Percentiles rank a stretch among this genome's conserved stretches.
Evolutionary conservation across 2,888 invertebrate species (phyloP).

Genomic region (Pheosia gnoma): DNA sequence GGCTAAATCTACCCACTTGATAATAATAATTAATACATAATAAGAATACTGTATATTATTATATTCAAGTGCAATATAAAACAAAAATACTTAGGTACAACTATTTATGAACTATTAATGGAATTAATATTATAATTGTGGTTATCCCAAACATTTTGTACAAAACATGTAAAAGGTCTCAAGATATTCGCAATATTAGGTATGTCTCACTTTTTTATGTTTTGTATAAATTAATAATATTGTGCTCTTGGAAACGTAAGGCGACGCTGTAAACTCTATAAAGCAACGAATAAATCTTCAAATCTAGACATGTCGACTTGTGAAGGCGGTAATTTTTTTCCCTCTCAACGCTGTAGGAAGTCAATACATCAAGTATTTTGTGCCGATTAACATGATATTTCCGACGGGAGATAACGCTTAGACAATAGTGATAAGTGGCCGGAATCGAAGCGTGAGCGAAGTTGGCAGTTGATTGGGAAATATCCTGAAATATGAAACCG

Average conservation of each 20-base stretch:
- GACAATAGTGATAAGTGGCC: conserved; percentile 20
- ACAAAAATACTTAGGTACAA: no score
- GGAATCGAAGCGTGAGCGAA: neutral
- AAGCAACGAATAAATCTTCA: neutral
- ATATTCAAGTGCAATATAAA: no score
- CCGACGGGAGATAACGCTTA: conserved; percentile 26
- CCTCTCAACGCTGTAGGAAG: conserved; percentile 6
- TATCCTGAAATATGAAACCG: conserved; percentile 4
- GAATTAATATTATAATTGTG: no score
- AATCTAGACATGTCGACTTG: conserved; percentile 5
- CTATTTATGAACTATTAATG: no score
- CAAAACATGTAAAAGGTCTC: no score
- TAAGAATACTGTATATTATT: no score
- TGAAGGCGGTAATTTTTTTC: conserved; percentile 4
- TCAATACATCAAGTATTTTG: conserved; percentile 18
- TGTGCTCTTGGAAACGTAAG: neutral
- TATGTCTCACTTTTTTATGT: no score
- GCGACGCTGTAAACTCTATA: neutral
- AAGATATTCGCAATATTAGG: no score
- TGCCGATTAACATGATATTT: conserved; percentile 29
- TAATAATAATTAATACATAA: no score
- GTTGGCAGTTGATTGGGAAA: conserved; percentile 5
- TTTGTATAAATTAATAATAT: neutral
- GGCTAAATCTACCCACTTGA: no score
- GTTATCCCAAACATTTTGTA: no score